Conservation (phyloP, 2,888 invertebrate genomes). For the Heliconius ethilla region DNA sequence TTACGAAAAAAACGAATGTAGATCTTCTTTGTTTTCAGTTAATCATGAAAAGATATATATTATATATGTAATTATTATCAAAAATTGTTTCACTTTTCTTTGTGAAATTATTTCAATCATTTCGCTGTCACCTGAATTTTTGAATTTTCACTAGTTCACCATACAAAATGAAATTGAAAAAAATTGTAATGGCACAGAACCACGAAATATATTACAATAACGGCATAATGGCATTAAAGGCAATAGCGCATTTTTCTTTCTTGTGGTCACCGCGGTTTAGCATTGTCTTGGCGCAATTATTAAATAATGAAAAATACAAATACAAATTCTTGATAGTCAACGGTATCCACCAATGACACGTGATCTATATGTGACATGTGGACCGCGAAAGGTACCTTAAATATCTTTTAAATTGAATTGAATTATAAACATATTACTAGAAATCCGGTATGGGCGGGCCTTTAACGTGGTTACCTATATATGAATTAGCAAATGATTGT, state of each 20-base stretch:
- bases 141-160: background rate
- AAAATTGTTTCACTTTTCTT: background rate
- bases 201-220: background rate
- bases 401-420: background rate
- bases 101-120: background rate
- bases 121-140: background rate
- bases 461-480: constrained; percentile 39
- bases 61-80: background rate
- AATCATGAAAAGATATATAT: background rate
- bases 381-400: background rate
- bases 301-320: background rate
- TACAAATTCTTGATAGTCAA: background rate
- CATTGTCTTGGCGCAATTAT: background rate
- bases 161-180: background rate
- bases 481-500: constrained; percentile 43
- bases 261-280: background rate
- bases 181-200: background rate
- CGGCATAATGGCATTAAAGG: background rate
- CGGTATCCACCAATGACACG: background rate
- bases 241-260: background rate
- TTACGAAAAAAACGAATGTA: background rate
- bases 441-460: constrained; percentile 5
- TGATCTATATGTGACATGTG: background rate
- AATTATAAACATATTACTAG: background rate
- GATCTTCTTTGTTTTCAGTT: background rate